Conservation (phyloP, 2,888 invertebrate genomes). For the Mesoligia furuncula region DNA sequence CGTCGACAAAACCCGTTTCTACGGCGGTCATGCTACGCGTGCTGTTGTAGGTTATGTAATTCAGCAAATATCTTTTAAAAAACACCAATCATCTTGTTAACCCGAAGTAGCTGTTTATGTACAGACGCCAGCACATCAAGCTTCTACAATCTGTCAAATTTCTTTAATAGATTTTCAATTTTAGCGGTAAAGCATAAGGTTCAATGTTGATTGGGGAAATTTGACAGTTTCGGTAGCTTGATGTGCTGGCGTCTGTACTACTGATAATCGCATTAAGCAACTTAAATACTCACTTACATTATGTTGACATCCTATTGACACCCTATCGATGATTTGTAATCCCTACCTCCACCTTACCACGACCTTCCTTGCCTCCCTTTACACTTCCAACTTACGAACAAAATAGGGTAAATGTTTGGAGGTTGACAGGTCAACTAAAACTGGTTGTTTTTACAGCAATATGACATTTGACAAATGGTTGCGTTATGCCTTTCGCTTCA, state of each 20-base stretch:
- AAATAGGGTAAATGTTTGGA: background rate
- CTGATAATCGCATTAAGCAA: constrained; percentile 46
- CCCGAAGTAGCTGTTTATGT: background rate
- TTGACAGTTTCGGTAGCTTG: too few relatives aligned
- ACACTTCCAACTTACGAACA: background rate
- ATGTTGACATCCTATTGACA: constrained; percentile 53
- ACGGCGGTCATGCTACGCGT: too few relatives aligned
- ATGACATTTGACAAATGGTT: constrained; percentile 72
- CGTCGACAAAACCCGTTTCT: too few relatives aligned
- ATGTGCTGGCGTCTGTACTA: background rate
- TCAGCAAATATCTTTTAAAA: too few relatives aligned
- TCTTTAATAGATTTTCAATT: too few relatives aligned
- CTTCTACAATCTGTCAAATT: too few relatives aligned
- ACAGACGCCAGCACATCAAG: too few relatives aligned
- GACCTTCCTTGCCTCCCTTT: constrained; percentile 6
- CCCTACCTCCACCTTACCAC: constrained; percentile 14
- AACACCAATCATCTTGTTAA: background rate
- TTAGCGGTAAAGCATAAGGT: too few relatives aligned
- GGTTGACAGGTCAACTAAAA: constrained; percentile 18
- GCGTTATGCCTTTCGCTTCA: constrained; percentile 65
- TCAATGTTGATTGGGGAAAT: too few relatives aligned
- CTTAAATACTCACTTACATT: constrained; percentile 46
- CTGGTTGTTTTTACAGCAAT: constrained; percentile 43
- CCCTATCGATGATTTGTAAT: constrained; percentile 39
- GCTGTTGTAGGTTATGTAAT: too few relatives aligned